Evolutionary conservation across 1,140 invertebrate species (phyloP), one percentile per base, ranked within the genome.

Genomic region (Pantala flavescens): DNA sequence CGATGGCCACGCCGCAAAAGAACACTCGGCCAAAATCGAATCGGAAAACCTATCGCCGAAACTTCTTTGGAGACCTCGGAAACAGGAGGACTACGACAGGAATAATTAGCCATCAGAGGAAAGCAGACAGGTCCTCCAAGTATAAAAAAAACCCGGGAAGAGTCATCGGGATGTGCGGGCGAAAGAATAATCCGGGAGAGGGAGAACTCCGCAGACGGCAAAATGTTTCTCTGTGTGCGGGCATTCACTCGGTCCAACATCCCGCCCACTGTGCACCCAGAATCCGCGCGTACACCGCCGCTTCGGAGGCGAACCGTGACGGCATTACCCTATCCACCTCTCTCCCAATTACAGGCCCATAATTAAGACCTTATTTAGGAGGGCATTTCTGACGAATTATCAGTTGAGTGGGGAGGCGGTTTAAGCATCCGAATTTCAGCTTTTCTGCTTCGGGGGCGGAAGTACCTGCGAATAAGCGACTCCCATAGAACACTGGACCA

Each of bases 291-390:
- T 12, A 19, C n/a, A n/a, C 49, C 49, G 14, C 49, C 49, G 49
- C 49, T 63, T 63, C 49, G 12, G n/a, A 3, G 3, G 3, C 49
- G 49, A 63, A 63, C 49, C 49, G 16, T 63, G 12, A 63, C 49
- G n/a, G 49, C 49, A 63, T 63, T 63, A 63, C 49, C 14, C 49
- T 63, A 63, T 63, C 49, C n/a, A 21, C 49, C 49, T 63, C 49
- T 63, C 49, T 63, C 49, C 49, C 49, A 63, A 63, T 63, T 63
- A 63, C 49, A 14, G 49, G 5, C 49, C 49, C 49, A 63, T 63
- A 63, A 63, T 63, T 63, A 63, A 63, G 49, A 21, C 49, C 49
- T 63, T 63, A 63, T 63, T 63, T 63, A 63, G 49, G 49, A 21
- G n/a, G 49, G 49, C 49, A 3, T 63, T 63, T 63, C 49, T 63